Conservation (phyloP, 1,140 invertebrate genomes). For the Leptinotarsa lineolata region DNA sequence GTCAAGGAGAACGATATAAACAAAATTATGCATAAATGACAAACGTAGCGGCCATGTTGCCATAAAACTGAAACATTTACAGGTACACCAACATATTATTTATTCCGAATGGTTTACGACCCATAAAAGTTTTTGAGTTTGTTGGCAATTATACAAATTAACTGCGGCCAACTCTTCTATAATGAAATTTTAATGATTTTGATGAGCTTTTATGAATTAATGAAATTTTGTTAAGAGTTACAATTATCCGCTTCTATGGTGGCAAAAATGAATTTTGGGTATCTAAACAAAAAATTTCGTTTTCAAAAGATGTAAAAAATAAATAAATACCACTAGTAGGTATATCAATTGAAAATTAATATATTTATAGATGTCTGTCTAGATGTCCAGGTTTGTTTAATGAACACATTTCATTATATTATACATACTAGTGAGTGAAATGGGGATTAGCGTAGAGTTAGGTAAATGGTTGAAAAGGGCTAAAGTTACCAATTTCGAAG, state of each 20-base stretch:
- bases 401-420: no score
- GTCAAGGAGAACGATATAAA: slow-evolving; percentile 38
- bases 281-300: no score
- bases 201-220: slow-evolving; percentile 38
- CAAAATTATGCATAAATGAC: slow-evolving; percentile 40
- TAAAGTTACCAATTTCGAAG: no score
- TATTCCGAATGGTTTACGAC: slow-evolving; percentile 41
- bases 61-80: slow-evolving; percentile 41
- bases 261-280: slow-evolving; percentile 7
- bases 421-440: no score
- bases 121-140: slow-evolving; percentile 40
- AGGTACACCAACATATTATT: slow-evolving; percentile 42
- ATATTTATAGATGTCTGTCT: no score
- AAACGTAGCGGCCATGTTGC: slow-evolving; percentile 41
- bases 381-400: no score
- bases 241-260: slow-evolving; percentile 2
- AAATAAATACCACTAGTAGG: no score
- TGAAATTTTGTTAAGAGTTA: slow-evolving; percentile 27
- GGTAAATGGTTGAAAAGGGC: no score
- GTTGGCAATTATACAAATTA: slow-evolving; percentile 42
- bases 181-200: slow-evolving; percentile 33
- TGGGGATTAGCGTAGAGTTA: no score
- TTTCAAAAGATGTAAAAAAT: no score
- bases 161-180: slow-evolving; percentile 36
- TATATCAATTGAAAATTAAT: no score